Percentiles rank a stretch among this genome's conserved stretches.
Evolutionary conservation across 2,113 vertebrate species (phyloP).

Genomic region (Lepus europaeus): DNA sequence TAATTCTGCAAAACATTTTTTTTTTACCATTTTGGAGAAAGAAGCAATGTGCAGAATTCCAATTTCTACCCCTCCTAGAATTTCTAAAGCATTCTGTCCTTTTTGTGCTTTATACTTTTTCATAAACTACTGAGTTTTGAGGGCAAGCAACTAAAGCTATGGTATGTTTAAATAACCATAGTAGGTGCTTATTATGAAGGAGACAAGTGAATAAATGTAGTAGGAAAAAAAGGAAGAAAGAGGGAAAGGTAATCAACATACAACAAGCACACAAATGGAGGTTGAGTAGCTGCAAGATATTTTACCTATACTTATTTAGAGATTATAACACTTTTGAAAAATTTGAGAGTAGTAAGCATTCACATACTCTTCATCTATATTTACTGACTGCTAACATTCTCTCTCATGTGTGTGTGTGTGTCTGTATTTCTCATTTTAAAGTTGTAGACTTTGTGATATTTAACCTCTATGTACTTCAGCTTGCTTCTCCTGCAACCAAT

Average conservation of each 20-base stretch:
- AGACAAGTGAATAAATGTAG: background rate
- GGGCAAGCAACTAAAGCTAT: constrained; percentile 6
- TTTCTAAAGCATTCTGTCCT: background rate
- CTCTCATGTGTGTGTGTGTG: background rate
- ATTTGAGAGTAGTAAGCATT: background rate
- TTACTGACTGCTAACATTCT: background rate
- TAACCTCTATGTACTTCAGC: background rate
- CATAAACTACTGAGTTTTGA: background rate
- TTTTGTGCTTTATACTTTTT: background rate
- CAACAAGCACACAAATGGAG: background rate
- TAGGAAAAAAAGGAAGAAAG: background rate
- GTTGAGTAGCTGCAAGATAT: background rate
- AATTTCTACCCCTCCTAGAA: background rate
- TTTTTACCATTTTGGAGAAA: background rate
- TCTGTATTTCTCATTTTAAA: background rate
- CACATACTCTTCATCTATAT: background rate
- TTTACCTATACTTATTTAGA: background rate
- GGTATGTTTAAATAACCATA: constrained; percentile 19
- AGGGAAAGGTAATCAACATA: background rate
- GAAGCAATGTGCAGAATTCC: background rate
- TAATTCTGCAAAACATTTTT: background rate
- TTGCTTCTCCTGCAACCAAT: background rate
- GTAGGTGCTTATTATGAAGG: background rate
- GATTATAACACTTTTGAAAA: constrained; percentile 14
- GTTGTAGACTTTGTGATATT: background rate